Percentiles rank a stretch among this genome's conserved stretches.
phyloP scores from a whole-genome alignment of 2,113 vertebrate species.

The Sciurus niger region DNA sequence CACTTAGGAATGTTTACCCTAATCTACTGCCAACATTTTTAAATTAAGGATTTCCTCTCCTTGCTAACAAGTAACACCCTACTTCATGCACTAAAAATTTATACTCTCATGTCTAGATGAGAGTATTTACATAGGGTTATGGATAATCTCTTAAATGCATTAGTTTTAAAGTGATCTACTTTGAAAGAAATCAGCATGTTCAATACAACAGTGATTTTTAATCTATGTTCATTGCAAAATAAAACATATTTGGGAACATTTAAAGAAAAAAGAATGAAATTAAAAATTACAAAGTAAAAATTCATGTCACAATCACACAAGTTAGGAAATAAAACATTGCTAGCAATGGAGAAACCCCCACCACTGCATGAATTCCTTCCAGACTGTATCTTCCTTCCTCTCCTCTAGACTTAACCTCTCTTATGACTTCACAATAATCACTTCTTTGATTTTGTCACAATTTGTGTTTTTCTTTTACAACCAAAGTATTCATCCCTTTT shows the following conservation, averaged over 20 bases:
- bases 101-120: background rate
- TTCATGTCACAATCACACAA: background rate
- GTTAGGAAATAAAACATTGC: background rate
- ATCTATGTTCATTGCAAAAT: background rate
- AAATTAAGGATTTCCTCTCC: conserved; percentile 48
- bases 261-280: background rate
- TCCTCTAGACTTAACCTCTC: background rate
- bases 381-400: background rate
- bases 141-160: background rate
- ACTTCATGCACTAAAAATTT: background rate
- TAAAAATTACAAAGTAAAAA: background rate
- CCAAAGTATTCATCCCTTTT: background rate
- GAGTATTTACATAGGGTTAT: background rate
- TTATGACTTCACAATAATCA: background rate
- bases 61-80: background rate
- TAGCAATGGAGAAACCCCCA: background rate
- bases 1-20: background rate
- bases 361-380: background rate
- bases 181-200: background rate
- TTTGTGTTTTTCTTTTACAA: background rate
- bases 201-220: background rate
- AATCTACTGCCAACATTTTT: conserved; percentile 40
- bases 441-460: background rate
- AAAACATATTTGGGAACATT: background rate
- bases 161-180: conserved; percentile 3